Percentiles rank a stretch among this genome's conserved stretches.
Conservation (phyloP, 2,888 invertebrate genomes). For the Macropis europaea region DNA sequence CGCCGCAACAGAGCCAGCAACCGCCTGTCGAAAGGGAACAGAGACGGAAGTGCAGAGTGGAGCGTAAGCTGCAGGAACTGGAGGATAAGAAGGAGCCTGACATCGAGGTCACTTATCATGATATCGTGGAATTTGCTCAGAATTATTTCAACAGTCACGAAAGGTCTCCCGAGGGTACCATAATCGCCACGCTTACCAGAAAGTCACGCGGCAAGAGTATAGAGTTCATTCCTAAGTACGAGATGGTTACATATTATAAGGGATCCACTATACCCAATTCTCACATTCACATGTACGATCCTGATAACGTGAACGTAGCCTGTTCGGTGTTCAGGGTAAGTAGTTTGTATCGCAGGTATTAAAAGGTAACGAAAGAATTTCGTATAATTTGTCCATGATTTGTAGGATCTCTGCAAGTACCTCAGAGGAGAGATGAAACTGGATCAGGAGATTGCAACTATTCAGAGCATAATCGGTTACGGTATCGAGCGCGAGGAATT, state of each 20-base stretch:
- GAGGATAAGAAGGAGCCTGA: constrained; percentile 83
- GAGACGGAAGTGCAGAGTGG: constrained; percentile 91
- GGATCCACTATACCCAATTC: constrained; percentile 94
- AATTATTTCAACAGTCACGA: constrained; percentile 95
- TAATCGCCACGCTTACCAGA: constrained; percentile 91
- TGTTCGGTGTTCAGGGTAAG: constrained; percentile 94
- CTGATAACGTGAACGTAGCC: constrained; percentile 94
- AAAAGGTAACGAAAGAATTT: no score
- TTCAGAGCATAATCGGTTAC: constrained; percentile 91
- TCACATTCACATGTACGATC: constrained; percentile 96
- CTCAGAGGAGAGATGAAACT: constrained; percentile 93
- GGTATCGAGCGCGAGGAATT: constrained; percentile 95
- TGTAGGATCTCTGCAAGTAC: constrained; percentile 93
- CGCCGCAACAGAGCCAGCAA: constrained; percentile 60
- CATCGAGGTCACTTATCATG: constrained; percentile 84
- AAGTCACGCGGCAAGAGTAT: constrained; percentile 87
- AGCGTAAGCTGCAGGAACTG: constrained; percentile 91
- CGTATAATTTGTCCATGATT: constrained; percentile 23
- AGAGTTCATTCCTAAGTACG: constrained; percentile 92
- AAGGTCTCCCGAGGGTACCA: constrained; percentile 91
- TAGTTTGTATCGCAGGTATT: constrained; percentile 34
- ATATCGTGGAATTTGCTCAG: constrained; percentile 96
- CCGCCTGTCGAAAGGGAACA: constrained; percentile 86
- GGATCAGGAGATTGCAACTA: constrained; percentile 90
- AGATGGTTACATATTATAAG: constrained; percentile 95